Conservation (phyloP, 2,113 vertebrate species). For the Dromiciops gliroides region DNA sequence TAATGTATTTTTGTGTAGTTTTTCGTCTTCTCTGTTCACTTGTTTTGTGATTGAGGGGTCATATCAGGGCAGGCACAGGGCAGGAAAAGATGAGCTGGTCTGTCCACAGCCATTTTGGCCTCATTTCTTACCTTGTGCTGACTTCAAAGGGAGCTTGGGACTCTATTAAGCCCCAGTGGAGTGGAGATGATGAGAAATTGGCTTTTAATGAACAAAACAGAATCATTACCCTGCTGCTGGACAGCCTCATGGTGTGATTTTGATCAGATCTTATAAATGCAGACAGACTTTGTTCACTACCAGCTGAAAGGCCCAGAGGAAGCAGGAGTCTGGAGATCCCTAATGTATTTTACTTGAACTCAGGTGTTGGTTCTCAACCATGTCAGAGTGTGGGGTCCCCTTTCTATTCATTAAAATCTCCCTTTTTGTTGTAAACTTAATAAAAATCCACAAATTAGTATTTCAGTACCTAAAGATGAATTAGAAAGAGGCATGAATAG, state of each 20-base stretch:
- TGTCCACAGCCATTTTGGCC: background rate
- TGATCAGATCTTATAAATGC: constrained; percentile 12
- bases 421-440: background rate
- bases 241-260: background rate
- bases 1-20: background rate
- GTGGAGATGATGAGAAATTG: constrained; percentile 22
- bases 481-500: background rate
- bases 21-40: background rate
- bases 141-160: constrained; percentile 25
- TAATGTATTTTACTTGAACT: background rate
- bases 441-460: background rate
- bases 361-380: background rate
- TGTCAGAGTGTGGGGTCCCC: background rate
- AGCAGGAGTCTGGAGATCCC: background rate
- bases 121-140: background rate
- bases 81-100: background rate
- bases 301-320: background rate
- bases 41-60: background rate
- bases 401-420: background rate
- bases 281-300: background rate
- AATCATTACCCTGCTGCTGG: background rate
- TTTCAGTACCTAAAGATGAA: background rate
- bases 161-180: background rate
- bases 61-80: background rate
- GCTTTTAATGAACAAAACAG: constrained; percentile 31